Base-by-base conservation (phyloP, 1,140 invertebrate species). In the Rhopalosiphum padi region DNA sequence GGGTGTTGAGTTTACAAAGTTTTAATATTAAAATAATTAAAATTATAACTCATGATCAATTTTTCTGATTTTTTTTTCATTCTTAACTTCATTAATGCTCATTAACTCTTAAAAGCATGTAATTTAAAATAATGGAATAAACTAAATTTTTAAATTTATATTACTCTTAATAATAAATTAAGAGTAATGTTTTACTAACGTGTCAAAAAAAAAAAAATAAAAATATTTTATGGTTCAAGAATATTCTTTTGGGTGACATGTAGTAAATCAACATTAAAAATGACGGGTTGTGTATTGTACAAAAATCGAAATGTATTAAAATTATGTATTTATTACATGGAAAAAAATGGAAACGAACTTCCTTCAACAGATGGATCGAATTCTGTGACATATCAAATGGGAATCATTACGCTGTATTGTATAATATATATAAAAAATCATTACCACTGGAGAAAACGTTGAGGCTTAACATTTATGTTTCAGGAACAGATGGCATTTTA, bases 261-360 rank as follows among this genome's bases (percentile, higher is more conserved):
- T 77, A 77, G 60, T 77, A 77, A 77, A 77, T 77, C 60, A 77
- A 77, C 60, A 77, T 77, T 77, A 77, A 77, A 77, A 77, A 77
- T 77, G 60, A 77, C 60, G 60, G 60, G 30, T 68, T 15, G 25
- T 18, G 60, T n/a, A 77, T 77, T 77, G 30, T 77, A 77, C 2
- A 77, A 77, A 77, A 77, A 77, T 77, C 60, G 15, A 35, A 77
- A 77, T n/a, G 60, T 77, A 77, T 77, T 4, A 77, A 18, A 77
- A 77, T 18, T 77, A 77, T 77, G 60, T n/a, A 77, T 77, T n/a
- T 35, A 77, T 77, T n/a, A 18, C 15, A 21, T n/a, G 60, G 60
- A n/a, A n/a, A 68, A 55, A 68, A 68, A n/a, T n/a, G 30, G 30
- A n/a, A 77, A 15, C 60, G n/a, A 77, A 77, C 30, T 86, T 43